These are phyloP conservation scores for Emydura subglobosa DNA, from an alignment of 2,113 vertebrate species.

Conservation along the genomic window DNA sequence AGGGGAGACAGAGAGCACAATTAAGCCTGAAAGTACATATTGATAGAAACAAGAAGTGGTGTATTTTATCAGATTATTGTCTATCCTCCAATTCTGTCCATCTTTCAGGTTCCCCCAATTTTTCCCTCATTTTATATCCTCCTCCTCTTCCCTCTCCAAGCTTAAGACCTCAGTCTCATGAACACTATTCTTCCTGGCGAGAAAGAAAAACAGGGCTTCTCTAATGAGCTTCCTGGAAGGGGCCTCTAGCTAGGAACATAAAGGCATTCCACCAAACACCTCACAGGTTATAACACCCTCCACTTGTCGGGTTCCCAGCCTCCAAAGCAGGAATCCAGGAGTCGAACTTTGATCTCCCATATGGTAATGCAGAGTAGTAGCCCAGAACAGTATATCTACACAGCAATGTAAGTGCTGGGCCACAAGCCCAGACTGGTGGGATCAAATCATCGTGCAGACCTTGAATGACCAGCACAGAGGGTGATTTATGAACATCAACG, in stretches of 20 bases:
- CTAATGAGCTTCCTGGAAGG: neutral
- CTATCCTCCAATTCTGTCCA: neutral
- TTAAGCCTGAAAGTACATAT: neutral
- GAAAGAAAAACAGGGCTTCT: neutral
- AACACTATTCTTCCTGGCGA: neutral
- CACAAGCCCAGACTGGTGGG: too few species aligned
- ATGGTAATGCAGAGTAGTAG: neutral
- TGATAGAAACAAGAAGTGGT: neutral
- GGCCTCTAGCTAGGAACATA: neutral
- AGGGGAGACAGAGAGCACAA: neutral
- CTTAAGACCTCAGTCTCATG: neutral
- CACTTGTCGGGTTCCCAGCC: neutral
- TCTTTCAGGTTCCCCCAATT: neutral
- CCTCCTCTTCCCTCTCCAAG: neutral
- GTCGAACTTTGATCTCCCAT: neutral
- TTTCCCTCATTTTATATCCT: neutral
- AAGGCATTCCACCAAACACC: neutral
- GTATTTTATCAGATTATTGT: neutral
- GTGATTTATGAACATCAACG: too few species aligned
- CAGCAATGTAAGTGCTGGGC: too few species aligned
- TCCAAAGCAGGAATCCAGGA: neutral
- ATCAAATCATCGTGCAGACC: too few species aligned
- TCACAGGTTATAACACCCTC: neutral
- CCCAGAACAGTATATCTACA: too few species aligned
- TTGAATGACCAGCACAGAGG: too few species aligned